phyloP scores from a whole-genome alignment of 2,797 vertebrate genomes.

The Leuciscus waleckii region DNA sequence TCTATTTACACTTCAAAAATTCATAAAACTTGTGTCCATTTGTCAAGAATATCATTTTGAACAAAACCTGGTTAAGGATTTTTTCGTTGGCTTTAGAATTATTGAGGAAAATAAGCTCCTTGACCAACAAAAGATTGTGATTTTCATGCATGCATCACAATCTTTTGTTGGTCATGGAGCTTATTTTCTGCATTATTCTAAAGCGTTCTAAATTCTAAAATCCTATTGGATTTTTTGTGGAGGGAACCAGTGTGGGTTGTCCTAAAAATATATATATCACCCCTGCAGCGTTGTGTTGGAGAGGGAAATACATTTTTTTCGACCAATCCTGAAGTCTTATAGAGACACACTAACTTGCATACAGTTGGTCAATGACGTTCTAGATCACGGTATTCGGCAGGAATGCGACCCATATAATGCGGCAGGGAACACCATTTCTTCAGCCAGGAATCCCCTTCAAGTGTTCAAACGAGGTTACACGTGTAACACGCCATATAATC shows the following conservation, averaged over 20 bases:
- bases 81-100: too few species aligned
- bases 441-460: not conserved
- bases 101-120: too few species aligned
- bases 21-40: too few species aligned
- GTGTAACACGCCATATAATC: not conserved
- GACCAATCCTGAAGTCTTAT: not conserved
- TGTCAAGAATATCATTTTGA: too few species aligned
- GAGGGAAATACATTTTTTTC: not conserved
- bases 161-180: too few species aligned
- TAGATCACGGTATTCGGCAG: not conserved
- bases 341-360: not conserved
- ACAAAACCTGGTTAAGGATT: too few species aligned
- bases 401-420: not conserved
- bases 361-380: not conserved
- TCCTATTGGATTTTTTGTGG: not conserved
- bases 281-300: not conserved
- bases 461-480: not conserved
- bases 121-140: too few species aligned
- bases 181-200: not conserved
- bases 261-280: not conserved
- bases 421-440: not conserved
- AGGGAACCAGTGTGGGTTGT: not conserved
- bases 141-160: too few species aligned
- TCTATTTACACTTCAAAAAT: too few species aligned
- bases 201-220: not conserved